Evolutionary conservation across 2,113 vertebrate genomes (phyloP), one percentile per base, ranked within the genome.

Genomic region (Pagrus major): DNA sequence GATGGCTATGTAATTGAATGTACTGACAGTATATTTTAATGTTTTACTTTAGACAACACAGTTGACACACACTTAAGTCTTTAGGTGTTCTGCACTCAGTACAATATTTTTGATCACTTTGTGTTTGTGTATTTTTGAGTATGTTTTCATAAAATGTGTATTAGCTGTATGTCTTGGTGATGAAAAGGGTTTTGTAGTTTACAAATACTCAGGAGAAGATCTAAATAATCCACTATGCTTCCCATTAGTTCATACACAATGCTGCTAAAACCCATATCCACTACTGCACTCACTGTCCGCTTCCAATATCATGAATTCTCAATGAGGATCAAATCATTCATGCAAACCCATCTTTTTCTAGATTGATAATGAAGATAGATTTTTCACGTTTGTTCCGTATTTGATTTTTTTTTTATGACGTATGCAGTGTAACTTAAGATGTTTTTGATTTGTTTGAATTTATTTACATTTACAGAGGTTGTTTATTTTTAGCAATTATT

Each of bases 401-500:
- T 33, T 25, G 2, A 2, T 16, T 66, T 23, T 66, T 76, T 82
- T 54, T 64, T 59, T 63, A 3, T 27, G 7, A 86, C 10, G 41
- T 73, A 61, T 85, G 54, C 67, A 80, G 55, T 84, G 46, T 68
- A 55, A 76, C 16, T 70, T 68, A 29, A 77, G 31, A 33, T 59
- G 5, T 61, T 73, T 66, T 61, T 46, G 12, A 69, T 84, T 78
- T 71, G 16, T 75, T 69, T 76, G 8, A 37, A 67, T 84, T 25
- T 75, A 76, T 67, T 83, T 80, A 7, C n/a, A 55, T 69, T 59
- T 15, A n/a, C 68, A 87, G 71, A 1, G 1, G 63, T 80, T 1
- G 31, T 78, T 60, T 76, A 27, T 72, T 71, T 46, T 64, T 59
- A 84, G 76, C 9, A 75, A 58, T 12, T 77, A 55, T 89, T 84